Evolutionary conservation across 1,140 invertebrate genomes (phyloP).

Genomic region (Atta colombica): DNA sequence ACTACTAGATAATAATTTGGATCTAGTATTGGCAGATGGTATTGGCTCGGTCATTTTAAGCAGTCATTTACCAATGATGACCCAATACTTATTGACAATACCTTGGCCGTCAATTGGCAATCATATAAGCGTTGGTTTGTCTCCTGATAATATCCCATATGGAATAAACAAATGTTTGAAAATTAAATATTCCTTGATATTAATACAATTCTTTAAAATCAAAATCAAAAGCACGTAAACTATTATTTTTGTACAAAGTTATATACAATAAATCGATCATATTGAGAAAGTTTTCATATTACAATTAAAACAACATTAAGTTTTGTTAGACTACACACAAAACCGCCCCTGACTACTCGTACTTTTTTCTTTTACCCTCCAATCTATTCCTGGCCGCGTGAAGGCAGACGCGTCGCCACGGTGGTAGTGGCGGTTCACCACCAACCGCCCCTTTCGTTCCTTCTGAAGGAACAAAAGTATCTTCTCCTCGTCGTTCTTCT

Average conservation of each 20-base stretch:
- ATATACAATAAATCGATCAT: background rate
- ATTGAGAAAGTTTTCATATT: background rate
- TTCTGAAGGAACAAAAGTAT: conserved; percentile 49
- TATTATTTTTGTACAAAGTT: background rate
- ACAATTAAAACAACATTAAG: background rate
- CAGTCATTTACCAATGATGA: no score
- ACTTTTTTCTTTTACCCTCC: conserved; percentile 34
- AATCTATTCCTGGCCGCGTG: conserved; percentile 37
- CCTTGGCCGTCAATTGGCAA: no score
- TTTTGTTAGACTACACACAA: conserved; percentile 17
- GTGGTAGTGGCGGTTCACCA: conserved; percentile 72
- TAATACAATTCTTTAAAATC: background rate
- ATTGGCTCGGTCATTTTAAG: no score
- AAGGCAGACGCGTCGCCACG: conserved; percentile 56
- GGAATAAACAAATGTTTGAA: no score
- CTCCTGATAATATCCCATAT: background rate
- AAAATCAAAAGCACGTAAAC: background rate
- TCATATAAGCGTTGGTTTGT: no score
- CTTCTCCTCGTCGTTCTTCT: conserved; percentile 58
- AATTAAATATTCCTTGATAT: background rate
- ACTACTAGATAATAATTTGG: no score
- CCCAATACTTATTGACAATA: no score
- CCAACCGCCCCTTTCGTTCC: conserved; percentile 54
- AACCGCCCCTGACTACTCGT: conserved; percentile 27
- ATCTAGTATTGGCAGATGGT: no score